Base-by-base conservation (phyloP, 2,113 vertebrate species). In the Elachura formosa region DNA sequence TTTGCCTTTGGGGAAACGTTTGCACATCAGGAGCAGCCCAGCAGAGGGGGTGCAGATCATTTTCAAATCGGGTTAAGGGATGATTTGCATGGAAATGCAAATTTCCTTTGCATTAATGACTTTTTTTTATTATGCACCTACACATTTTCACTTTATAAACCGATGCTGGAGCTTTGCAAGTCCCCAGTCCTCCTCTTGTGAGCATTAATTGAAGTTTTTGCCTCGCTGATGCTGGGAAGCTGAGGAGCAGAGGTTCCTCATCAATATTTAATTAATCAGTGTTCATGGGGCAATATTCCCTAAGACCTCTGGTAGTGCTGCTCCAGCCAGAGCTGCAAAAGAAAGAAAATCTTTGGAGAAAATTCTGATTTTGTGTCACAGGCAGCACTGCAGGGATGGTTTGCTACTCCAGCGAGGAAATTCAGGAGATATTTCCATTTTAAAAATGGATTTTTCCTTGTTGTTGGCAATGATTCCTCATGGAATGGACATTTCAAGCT, bases 11-110 rank as follows among this genome's bases (percentile, higher is more conserved):
- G 74, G 23, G 6, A 14, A 56, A 31, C 5, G 72, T 95, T 80
- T 89, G 77, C 91, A 89, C 38, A 14, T 74, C 66, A 38, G 91
- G 34, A 83, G 80, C 83, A 96, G 90, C 89, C 96, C 96, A 96
- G 90, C 93, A 97, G 92, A 96, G 95, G 93, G 93, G 93, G 82
- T 91, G 90, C 90, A 87, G 81, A 29, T 56, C 95, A 49, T 41
- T 94, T 79, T 9, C 25, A 68, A 38, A 21, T 4, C 43, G 17
- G 8, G 5, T 41, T 25, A 43, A 68, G 69, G 48, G 31, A 24
- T 13, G 14, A 28, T 61, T 69, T 76, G 48, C 67, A 29, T 2
- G 5, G 20, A 61, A 87, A 83, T 31, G 16, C 29, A 48, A 25
- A 34, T 54, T 40, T 7, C 4, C 7, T 68, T 31, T 0, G 4